These are phyloP conservation scores for Lithophane semibrunnea DNA, from an alignment of 2,888 invertebrate genomes.

Conservation along the genomic window DNA sequence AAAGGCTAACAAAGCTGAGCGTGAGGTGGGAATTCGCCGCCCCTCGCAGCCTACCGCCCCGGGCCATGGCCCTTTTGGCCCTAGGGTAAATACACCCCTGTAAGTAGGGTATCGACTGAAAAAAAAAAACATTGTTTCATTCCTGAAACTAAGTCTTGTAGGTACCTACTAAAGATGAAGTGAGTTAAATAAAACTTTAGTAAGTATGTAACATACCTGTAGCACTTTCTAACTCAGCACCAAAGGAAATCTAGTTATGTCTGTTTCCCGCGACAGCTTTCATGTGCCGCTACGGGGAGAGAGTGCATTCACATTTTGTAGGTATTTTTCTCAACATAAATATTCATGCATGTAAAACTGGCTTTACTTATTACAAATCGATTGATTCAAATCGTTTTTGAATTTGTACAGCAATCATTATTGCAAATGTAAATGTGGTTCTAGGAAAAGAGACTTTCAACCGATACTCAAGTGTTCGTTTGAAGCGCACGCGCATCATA, in stretches of 20 bases:
- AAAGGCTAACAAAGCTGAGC: too few relatives aligned
- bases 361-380: slow-evolving; percentile 16
- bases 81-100: too few relatives aligned
- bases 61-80: too few relatives aligned
- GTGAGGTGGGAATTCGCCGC: too few relatives aligned
- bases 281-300: slow-evolving; percentile 58
- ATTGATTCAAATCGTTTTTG: slow-evolving; percentile 15
- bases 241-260: slow-evolving; percentile 56
- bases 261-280: slow-evolving; percentile 60
- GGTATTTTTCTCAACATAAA: slow-evolving; percentile 31
- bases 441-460: slow-evolving; percentile 10
- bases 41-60: too few relatives aligned
- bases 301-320: slow-evolving; percentile 52
- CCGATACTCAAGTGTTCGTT: neutral
- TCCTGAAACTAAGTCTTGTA: neutral
- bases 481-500: slow-evolving; percentile 14
- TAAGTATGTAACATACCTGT: slow-evolving; percentile 17
- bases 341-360: slow-evolving; percentile 31
- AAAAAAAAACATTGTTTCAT: neutral
- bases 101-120: too few relatives aligned
- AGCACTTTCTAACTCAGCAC: slow-evolving; percentile 60
- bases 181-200: neutral
- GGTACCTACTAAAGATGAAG: neutral
- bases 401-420: slow-evolving; percentile 10
- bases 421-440: slow-evolving; percentile 19